phyloP scores from a whole-genome alignment of 2,797 vertebrate genomes.

The Hydrocynus forskahlii region DNA sequence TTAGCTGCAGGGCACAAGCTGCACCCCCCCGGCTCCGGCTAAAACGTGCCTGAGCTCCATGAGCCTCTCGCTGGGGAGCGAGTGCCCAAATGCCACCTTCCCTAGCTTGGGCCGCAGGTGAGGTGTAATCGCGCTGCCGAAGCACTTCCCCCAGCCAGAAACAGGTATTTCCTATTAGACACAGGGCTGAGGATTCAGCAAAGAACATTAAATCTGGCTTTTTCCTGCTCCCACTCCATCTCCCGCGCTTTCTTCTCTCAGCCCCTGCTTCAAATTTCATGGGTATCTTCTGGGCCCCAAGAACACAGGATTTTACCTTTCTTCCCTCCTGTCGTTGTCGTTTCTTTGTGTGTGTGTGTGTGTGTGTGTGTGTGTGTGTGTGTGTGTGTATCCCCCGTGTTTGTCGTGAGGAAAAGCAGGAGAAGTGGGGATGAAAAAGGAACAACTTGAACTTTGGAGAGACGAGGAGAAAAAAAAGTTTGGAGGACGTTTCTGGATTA shows the following conservation, averaged over 20 bases:
- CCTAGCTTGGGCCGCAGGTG: constrained; percentile 76
- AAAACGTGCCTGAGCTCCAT: constrained; percentile 76
- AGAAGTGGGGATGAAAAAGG: constrained; percentile 71
- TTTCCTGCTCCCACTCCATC: constrained; percentile 48
- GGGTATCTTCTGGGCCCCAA: constrained; percentile 72
- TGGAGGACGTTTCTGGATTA: constrained; percentile 86
- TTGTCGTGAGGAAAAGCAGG: constrained; percentile 65
- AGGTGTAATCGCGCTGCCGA: constrained; percentile 76
- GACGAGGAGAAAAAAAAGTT: constrained; percentile 74
- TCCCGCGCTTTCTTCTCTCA: constrained; percentile 63
- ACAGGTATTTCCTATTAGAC: constrained; percentile 81
- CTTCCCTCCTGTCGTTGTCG: background rate
- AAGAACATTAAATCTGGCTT: constrained; percentile 73
- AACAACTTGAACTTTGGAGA: constrained; percentile 80
- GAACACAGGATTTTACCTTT: constrained; percentile 72
- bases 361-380: too few relatives aligned
- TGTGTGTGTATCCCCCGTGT: constrained; percentile 33
- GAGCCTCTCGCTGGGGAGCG: constrained; percentile 67
- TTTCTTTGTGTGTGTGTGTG: background rate
- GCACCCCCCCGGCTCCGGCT: constrained; percentile 60
- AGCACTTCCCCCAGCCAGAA: constrained; percentile 74
- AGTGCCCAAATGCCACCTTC: constrained; percentile 81
- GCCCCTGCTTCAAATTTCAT: constrained; percentile 61
- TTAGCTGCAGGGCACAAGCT: constrained; percentile 59
- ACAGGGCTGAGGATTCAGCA: constrained; percentile 76